Conservation (phyloP, 2,888 invertebrate genomes). For the Tenthredo amoena region DNA sequence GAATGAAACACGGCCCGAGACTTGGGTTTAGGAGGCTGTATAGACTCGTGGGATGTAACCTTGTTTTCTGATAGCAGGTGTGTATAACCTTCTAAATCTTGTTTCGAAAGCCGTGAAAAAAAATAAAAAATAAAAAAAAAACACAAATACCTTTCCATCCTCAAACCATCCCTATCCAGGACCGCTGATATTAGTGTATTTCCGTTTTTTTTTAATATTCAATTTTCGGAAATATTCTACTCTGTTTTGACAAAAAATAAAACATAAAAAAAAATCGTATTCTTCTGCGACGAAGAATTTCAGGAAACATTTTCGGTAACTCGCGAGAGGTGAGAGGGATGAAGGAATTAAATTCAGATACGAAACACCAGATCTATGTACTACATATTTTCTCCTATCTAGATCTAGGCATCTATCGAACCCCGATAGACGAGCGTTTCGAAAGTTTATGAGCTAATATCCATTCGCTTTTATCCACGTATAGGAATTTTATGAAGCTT, state of each 20-base stretch:
- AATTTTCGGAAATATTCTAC: not conserved
- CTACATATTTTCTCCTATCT: not conserved
- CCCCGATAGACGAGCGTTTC: conserved; percentile 27
- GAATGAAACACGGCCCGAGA: conserved; percentile 7
- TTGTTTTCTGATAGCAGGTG: conserved; percentile 2
- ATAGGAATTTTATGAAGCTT: conserved; percentile 43
- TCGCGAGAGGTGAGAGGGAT: not conserved
- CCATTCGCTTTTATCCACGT: conserved; percentile 42
- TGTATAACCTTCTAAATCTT: conserved; percentile 31
- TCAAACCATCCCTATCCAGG: not conserved
- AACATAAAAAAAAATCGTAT: not conserved
- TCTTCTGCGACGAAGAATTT: not conserved
- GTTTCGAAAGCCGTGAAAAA: not conserved
- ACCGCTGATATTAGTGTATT: not conserved
- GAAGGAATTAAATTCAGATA: not conserved
- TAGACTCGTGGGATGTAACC: conserved; percentile 16
- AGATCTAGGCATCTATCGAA: conserved; percentile 28
- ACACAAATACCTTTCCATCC: not conserved
- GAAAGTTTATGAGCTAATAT: conserved; percentile 47
- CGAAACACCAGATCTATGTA: not conserved
- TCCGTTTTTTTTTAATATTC: not conserved
- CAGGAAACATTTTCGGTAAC: not conserved
- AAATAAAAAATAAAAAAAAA: not conserved
- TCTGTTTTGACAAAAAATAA: not conserved
- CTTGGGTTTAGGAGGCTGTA: conserved; percentile 1